Percentiles rank a stretch among this genome's conserved stretches.
These are phyloP conservation scores for Pelvicachromis taeniatus DNA, from an alignment of 2,113 vertebrate genomes.

Conservation along the genomic window DNA sequence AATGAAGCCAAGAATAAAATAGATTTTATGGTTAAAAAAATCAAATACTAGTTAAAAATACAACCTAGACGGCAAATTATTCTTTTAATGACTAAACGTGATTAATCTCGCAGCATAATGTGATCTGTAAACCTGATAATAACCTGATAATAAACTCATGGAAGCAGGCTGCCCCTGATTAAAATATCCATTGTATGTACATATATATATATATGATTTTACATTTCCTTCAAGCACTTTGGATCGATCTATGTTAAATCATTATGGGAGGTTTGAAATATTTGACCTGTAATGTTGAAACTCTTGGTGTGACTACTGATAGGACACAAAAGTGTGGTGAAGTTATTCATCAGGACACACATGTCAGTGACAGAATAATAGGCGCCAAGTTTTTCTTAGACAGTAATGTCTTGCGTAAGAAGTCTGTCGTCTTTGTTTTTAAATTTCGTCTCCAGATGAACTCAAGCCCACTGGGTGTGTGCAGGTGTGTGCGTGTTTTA, in stretches of 20 bases:
- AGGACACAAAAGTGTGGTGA: neutral
- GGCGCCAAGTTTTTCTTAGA: neutral
- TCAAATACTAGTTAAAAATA: neutral
- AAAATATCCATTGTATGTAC: neutral
- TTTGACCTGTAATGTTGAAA: neutral
- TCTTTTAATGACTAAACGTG: neutral
- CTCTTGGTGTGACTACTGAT: neutral
- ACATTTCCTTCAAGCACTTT: neutral
- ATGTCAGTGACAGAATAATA: constrained; percentile 1
- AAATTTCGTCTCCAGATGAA: neutral
- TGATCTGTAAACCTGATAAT: neutral
- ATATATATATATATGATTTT: neutral
- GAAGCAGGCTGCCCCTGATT: neutral
- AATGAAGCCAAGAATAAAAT: neutral
- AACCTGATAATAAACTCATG: neutral
- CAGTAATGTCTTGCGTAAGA: neutral
- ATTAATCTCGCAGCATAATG: no score
- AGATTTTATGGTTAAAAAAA: neutral
- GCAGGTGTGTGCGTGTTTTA: neutral
- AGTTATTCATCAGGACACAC: neutral
- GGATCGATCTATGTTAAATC: neutral
- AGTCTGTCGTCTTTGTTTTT: neutral
- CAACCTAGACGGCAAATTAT: neutral
- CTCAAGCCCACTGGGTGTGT: neutral
- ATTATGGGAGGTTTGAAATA: neutral